Conservation (phyloP, 2,113 vertebrate species). For the Thalassoma bifasciatum region DNA sequence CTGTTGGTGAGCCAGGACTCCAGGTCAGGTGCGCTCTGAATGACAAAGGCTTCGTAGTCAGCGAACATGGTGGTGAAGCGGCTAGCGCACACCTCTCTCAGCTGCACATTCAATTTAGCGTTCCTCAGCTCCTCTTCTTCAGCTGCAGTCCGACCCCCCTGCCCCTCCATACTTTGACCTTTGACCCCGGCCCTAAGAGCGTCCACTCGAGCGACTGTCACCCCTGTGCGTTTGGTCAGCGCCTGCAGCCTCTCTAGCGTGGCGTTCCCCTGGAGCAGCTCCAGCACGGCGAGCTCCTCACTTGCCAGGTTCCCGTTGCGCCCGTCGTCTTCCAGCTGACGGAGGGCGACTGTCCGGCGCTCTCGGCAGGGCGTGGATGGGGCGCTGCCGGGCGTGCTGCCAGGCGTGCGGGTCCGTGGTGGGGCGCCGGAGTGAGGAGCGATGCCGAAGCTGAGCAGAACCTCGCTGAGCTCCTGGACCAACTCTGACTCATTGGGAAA, state of each 20-base stretch:
- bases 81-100: slow-evolving; percentile 92
- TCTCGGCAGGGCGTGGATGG: slow-evolving; percentile 83
- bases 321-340: slow-evolving; percentile 88
- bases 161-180: slow-evolving; percentile 58
- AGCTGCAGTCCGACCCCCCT: slow-evolving; percentile 66
- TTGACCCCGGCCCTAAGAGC: slow-evolving; percentile 73
- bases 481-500: slow-evolving; percentile 92
- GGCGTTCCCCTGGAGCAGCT: slow-evolving; percentile 89
- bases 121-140: slow-evolving; percentile 88
- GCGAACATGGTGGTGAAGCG: slow-evolving; percentile 92
- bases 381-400: slow-evolving; percentile 64
- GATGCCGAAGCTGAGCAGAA: slow-evolving; percentile 87
- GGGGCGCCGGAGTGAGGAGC: slow-evolving; percentile 80
- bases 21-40: slow-evolving; percentile 90
- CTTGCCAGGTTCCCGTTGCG: slow-evolving; percentile 88
- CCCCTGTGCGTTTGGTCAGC: slow-evolving; percentile 88
- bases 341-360: slow-evolving; percentile 83
- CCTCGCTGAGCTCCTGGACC: slow-evolving; percentile 90
- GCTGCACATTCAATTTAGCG: slow-evolving; percentile 89
- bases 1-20: slow-evolving; percentile 93
- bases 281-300: slow-evolving; percentile 84
- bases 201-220: slow-evolving; percentile 85
- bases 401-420: slow-evolving; percentile 79
- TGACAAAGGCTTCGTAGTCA: slow-evolving; percentile 93
- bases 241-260: slow-evolving; percentile 90